Base-by-base conservation (phyloP, 2,113 vertebrate species). In the Psittacus erithacus region DNA sequence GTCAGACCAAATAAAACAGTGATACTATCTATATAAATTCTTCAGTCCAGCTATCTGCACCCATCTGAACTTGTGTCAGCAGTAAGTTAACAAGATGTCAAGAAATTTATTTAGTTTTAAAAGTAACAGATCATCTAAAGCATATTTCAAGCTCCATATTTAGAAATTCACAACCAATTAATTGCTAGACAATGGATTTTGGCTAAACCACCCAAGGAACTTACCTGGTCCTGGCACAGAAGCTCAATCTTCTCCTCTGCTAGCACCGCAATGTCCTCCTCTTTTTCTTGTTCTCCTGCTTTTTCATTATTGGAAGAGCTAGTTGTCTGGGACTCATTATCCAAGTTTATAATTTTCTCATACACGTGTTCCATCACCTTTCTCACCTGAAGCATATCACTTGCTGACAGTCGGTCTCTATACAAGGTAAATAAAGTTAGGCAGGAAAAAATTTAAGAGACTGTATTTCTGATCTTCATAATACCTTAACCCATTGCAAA, bases 361-460 rank as follows among this genome's bases (percentile, higher is more conserved):
- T 99, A 99, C 11, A 99, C 99, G 0, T 99, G 99, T 69, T 99
- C 99, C 99, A 99, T 99, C 94, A 99, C 99, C 82, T 99, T 99
- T 60, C 99, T 98, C 92, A 99, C 99, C 91, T 99, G 99, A 15
- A 99, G 99, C 99, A 99, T 99, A 97, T 99, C 99, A 53, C 99
- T 99, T 88, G 99, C 99, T 5, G 99, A 99, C 43, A 99, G 98
- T 14, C 99, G 97, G 67, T 99, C 99, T 98, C 99, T 99, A 31
- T 1, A 67, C 33, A 79, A 82, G 44, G 15, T 25, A 79, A 80
- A 33, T 2, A 8, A 85, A 74, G 27, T 39, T 83, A 50, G 33
- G 33, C 25, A 97, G 25, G 47, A 79, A 76, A 69, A 69, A 35
- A 15, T 3, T 10, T 62, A 19, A 80, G 47, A 57, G 85, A 43